phyloP scores from a whole-genome alignment of 2,113 vertebrate genomes.

The Pterocles gutturalis region DNA sequence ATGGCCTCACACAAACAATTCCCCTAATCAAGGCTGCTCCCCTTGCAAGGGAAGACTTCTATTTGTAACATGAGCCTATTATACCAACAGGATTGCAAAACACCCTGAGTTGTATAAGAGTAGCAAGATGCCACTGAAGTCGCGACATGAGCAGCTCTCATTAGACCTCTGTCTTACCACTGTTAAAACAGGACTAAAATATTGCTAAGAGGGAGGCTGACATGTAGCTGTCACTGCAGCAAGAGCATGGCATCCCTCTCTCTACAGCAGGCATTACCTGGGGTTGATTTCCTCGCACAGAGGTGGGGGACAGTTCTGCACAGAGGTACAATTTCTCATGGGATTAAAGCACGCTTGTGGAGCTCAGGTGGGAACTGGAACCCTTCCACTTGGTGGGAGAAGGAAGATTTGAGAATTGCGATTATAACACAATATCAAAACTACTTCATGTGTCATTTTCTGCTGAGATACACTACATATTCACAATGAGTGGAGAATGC shows the following conservation, averaged over 20 bases:
- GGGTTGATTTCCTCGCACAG: background rate
- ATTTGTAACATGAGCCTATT: background rate
- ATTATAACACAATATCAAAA: background rate
- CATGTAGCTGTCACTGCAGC: background rate
- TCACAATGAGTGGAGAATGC: conserved; percentile 39
- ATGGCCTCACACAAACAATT: background rate
- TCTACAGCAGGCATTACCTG: background rate
- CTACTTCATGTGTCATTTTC: conserved; percentile 31
- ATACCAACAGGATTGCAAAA: background rate
- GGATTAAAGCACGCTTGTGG: background rate
- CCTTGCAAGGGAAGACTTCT: background rate
- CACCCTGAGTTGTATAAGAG: rapidly evolving
- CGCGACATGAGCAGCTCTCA: background rate
- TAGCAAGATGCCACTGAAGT: background rate
- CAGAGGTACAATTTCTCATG: background rate
- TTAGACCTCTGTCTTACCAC: background rate
- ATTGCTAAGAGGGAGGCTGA: background rate
- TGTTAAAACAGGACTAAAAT: background rate
- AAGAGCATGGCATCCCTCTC: background rate
- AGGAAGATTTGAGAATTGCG: background rate
- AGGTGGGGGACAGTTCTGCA: background rate
- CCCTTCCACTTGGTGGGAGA: background rate
- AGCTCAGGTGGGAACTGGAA: background rate
- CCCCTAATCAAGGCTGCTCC: background rate
- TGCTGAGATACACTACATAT: conserved; percentile 35